These are phyloP conservation scores for Aricia agestis DNA, from an alignment of 1,140 invertebrate species.

Conservation along the genomic window DNA sequence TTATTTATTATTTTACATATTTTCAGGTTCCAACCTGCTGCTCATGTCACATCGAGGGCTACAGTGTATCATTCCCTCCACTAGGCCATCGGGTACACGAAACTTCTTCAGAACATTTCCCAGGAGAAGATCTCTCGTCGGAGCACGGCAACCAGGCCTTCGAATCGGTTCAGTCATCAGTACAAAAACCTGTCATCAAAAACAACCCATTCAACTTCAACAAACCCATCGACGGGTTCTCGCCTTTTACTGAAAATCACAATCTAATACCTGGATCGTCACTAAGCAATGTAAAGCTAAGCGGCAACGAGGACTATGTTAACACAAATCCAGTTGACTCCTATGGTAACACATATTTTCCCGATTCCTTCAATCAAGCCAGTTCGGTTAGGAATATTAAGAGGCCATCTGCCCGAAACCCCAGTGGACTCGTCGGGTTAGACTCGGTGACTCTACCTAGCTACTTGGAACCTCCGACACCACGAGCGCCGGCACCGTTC, in stretches of 20 bases:
- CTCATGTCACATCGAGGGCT: constrained; percentile 88
- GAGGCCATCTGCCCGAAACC: constrained; percentile 52
- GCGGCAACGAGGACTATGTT: constrained; percentile 47
- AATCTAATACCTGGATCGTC: constrained; percentile 53
- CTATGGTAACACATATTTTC: constrained; percentile 61
- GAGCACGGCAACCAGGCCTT: constrained; percentile 65
- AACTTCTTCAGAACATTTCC: constrained; percentile 68
- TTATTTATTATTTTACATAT: not conserved
- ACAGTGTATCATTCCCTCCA: constrained; percentile 81
- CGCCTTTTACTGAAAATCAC: constrained; percentile 53
- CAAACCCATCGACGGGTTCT: constrained; percentile 51
- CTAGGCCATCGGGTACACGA: constrained; percentile 60
- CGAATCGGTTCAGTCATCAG: constrained; percentile 58
- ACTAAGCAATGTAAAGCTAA: constrained; percentile 44
- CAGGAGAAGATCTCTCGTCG: constrained; percentile 67
- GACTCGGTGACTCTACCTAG: constrained; percentile 61
- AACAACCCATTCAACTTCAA: constrained; percentile 45
- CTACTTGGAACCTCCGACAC: constrained; percentile 69
- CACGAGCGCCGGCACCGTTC: constrained; percentile 48
- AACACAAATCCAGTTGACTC: constrained; percentile 56
- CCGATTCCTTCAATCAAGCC: constrained; percentile 64
- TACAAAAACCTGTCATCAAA: constrained; percentile 54
- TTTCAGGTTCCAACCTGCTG: constrained; percentile 87
- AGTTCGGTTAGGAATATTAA: constrained; percentile 60
- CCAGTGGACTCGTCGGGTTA: constrained; percentile 36